A percentile compares a stretch with the other conserved stretches of the same genome.
Evolutionary conservation across 2,888 invertebrate species (phyloP).

Genomic region (Clepsis dumicolana): DNA sequence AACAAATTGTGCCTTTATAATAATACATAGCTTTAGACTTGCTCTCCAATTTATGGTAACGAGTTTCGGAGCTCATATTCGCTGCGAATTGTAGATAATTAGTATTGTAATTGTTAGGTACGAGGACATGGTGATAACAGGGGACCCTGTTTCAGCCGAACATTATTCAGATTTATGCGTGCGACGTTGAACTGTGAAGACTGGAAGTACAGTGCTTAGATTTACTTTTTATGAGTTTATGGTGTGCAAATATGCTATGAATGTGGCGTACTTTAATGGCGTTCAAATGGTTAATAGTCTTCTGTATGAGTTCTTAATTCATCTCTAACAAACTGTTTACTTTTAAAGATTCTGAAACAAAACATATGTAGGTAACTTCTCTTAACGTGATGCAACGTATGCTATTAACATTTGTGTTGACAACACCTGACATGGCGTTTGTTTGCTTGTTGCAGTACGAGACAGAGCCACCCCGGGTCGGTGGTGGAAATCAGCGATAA

Average conservation of each 20-base stretch:
- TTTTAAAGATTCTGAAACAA: no score
- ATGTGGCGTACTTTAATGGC: no score
- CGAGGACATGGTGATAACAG: background rate
- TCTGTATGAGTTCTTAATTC: no score
- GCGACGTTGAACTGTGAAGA: background rate
- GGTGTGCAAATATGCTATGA: no score
- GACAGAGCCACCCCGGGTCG: conserved; percentile 98
- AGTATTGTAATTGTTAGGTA: background rate
- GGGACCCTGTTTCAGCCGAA: background rate
- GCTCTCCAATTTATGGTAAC: conserved; percentile 19
- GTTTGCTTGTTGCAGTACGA: conserved; percentile 89
- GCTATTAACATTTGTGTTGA: background rate
- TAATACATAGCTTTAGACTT: background rate
- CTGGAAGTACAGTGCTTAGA: background rate
- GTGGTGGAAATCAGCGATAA: conserved; percentile 98
- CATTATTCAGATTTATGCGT: background rate
- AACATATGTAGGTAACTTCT: no score
- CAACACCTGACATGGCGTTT: background rate
- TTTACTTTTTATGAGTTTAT: no score
- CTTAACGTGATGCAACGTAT: no score
- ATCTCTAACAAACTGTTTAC: no score
- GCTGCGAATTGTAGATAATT: background rate
- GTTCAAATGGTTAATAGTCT: no score
- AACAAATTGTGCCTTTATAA: conserved; percentile 8
- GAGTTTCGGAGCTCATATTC: background rate